phyloP scores from a whole-genome alignment of 2,113 vertebrate genomes.

The Raja brachyura region DNA sequence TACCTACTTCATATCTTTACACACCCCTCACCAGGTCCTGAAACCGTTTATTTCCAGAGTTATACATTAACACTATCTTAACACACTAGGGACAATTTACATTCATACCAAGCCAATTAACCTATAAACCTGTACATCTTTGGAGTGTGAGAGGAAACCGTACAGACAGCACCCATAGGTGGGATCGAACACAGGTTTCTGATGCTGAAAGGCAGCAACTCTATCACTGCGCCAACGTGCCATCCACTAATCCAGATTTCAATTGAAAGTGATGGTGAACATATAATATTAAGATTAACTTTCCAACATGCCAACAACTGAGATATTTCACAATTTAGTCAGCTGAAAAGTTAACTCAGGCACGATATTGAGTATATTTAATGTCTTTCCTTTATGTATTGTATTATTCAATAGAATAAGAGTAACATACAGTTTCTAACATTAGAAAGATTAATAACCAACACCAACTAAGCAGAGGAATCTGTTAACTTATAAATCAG shows the following conservation, averaged over 20 bases:
- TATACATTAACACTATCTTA: too few relatives aligned
- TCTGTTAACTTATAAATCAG: background rate
- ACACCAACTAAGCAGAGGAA: background rate
- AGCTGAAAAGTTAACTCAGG: background rate
- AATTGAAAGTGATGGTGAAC: background rate
- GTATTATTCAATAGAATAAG: background rate
- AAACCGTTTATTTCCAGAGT: too few relatives aligned
- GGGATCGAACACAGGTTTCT: too few relatives aligned
- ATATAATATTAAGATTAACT: background rate
- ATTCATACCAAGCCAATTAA: too few relatives aligned
- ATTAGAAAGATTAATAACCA: background rate
- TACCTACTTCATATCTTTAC: too few relatives aligned
- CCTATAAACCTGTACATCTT: too few relatives aligned
- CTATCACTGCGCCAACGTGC: too few relatives aligned
- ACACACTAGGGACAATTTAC: too few relatives aligned
- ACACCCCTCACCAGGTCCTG: too few relatives aligned
- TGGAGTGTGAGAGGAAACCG: too few relatives aligned
- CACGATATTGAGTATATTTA: background rate
- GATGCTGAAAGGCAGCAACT: too few relatives aligned
- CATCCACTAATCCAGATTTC: background rate
- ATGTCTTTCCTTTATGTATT: background rate
- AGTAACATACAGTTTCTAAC: background rate
- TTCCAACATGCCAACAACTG: background rate
- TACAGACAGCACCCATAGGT: too few relatives aligned
- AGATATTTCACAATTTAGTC: background rate